Evolutionary conservation across 1,140 invertebrate species (phyloP).

Genomic region (Drosophila kurseongensis): DNA sequence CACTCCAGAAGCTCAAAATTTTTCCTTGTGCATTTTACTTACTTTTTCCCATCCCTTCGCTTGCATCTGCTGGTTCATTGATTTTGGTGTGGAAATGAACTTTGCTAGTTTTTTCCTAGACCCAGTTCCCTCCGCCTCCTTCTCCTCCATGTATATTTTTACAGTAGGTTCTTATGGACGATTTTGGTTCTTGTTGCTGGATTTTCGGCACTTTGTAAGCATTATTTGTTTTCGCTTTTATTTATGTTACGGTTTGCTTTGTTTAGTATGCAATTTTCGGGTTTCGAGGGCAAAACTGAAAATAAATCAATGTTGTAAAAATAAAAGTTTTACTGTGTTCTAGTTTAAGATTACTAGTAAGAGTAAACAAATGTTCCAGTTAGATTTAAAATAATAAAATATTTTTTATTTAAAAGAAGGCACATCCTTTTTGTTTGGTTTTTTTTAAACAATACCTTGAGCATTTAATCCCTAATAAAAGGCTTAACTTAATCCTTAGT

Average conservation of each 20-base stretch:
- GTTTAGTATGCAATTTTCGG: slow-evolving; percentile 69
- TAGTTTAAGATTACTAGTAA: background rate
- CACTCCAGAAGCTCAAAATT: background rate
- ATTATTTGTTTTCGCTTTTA: slow-evolving; percentile 79
- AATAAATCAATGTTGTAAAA: slow-evolving; percentile 36
- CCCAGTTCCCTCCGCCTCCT: slow-evolving; percentile 14
- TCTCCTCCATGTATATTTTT: slow-evolving; percentile 5
- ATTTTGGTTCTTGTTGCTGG: slow-evolving; percentile 37
- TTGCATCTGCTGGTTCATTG: slow-evolving; percentile 74
- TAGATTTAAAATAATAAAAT: no score
- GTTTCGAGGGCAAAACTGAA: slow-evolving; percentile 20
- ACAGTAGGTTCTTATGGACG: slow-evolving; percentile 14
- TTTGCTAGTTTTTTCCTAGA: slow-evolving; percentile 61
- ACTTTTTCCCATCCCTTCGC: background rate
- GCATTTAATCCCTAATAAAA: slow-evolving; percentile 8
- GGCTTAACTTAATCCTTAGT: background rate
- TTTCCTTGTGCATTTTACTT: slow-evolving; percentile 6
- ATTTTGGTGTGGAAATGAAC: slow-evolving; percentile 81
- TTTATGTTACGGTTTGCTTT: slow-evolving; percentile 69
- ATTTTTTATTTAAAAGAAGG: no score
- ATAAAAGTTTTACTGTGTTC: background rate
- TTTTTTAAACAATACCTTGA: background rate
- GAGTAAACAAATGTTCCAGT: background rate
- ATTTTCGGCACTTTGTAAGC: slow-evolving; percentile 77
- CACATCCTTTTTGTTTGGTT: no score